Base-by-base conservation (phyloP, 2,888 invertebrate genomes). In the Caenorhabditis wallacei region DNA sequence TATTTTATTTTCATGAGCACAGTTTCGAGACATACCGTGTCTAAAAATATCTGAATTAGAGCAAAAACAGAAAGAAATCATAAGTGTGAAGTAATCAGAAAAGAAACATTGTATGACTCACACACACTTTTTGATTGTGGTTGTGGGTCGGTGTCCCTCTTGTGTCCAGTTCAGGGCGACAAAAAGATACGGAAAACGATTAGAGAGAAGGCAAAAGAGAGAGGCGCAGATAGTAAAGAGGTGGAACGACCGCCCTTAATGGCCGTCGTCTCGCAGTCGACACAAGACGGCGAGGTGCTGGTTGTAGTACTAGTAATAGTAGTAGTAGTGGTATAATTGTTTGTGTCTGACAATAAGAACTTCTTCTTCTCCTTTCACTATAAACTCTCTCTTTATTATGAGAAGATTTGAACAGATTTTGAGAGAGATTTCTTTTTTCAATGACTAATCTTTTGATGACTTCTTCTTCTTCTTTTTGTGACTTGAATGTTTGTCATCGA, bases 241-340 rank as follows among this genome's bases (percentile, higher is more conserved):
- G 64, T 63, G 72, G 72, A 72, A 74, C 74, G 53, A 64, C 74
- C 64, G 57, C 74, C 74, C 74, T 61, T 64, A 74, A 74, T 74
- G 74, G 74, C 54, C 54, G 74, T 53, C 53, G 70, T 70, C 74
- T 53, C 53, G 43, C 20, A 54, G 63, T 18, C 63, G 61, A 35
- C 57, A 40, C 61, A 53, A 56, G 30, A 56, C 26, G 56, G n/a
- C 26, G 56, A 30, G 30, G 59, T 20, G 35, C 30, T 37, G 43
- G 43, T 61, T 22, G 61, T 61, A 30, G 3, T 61, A n/a, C n/a
- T n/a, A n/a, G n/a, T n/a, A n/a, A 63, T 63, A 63, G 63, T 63
- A 22, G 59, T 48, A 43, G 63, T 53, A 22, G 64, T 46, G 64
- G 61, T 59, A 74, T 74, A 74, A 64, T 74, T 74, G 74, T 74